These are phyloP conservation scores for Paelopatides confundens DNA, from an alignment of 53 echinoderm and acorn worm species.

Conservation along the genomic window DNA sequence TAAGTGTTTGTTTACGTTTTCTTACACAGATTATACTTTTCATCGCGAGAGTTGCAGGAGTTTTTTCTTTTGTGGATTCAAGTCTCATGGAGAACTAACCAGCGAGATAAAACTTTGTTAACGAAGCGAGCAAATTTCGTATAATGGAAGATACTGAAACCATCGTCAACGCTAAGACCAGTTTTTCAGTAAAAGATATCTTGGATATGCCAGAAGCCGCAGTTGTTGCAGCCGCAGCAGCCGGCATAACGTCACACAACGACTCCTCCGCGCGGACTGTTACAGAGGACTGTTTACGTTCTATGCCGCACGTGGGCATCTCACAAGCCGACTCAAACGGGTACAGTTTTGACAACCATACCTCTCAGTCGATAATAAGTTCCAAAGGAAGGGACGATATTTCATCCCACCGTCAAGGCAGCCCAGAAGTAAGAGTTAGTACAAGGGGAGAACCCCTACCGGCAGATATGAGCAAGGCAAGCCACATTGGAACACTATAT, in stretches of 20 bases:
- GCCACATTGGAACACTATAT: constrained; percentile 64
- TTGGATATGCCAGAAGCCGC: constrained; percentile 93
- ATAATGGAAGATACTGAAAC: constrained; percentile 93
- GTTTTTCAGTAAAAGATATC: constrained; percentile 98
- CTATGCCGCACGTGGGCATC: constrained; percentile 23
- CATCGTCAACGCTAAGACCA: constrained; percentile 93
- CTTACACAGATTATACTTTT: neutral
- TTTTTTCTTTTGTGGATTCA: neutral
- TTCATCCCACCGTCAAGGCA: neutral
- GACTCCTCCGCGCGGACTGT: neutral
- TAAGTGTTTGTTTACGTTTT: neutral
- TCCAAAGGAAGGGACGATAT: neutral
- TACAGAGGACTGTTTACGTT: constrained; percentile 30
- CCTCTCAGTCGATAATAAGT: constrained; percentile 14
- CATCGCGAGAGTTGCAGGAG: neutral
- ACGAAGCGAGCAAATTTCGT: constrained; percentile 16
- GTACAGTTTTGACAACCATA: constrained; percentile 30
- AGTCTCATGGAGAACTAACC: neutral
- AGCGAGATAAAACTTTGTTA: neutral
- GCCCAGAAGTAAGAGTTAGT: constrained; percentile 17
- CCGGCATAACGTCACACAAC: constrained; percentile 49
- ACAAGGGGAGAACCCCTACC: constrained; percentile 37
- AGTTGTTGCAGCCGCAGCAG: constrained; percentile 84
- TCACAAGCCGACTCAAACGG: constrained; percentile 35
- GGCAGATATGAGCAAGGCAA: constrained; percentile 64